These are phyloP conservation scores for Lophura nycthemera DNA, from an alignment of 2,113 vertebrate species.

Conservation along the genomic window DNA sequence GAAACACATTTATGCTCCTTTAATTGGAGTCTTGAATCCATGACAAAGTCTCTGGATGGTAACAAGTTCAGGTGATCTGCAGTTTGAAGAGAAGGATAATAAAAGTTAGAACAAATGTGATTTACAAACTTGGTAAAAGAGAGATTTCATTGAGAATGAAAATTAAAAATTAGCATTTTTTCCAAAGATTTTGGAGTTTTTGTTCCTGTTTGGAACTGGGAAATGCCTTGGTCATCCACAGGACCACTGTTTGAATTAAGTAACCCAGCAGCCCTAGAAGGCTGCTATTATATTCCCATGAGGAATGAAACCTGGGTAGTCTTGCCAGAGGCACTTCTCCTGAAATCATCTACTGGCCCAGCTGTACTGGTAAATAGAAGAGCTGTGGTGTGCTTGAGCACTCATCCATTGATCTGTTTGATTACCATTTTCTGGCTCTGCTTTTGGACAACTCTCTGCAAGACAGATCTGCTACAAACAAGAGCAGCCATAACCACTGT, in stretches of 20 bases:
- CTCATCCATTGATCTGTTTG: neutral
- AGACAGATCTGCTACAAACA: neutral
- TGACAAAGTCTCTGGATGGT: neutral
- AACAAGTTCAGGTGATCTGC: neutral
- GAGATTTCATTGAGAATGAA: neutral
- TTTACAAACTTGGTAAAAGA: neutral
- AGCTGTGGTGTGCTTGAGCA: neutral
- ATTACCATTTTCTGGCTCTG: neutral
- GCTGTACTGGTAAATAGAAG: neutral
- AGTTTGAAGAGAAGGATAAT: neutral
- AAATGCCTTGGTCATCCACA: neutral
- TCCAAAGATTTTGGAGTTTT: neutral
- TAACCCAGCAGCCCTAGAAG: neutral
- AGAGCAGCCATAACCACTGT: neutral
- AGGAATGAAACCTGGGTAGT: neutral
- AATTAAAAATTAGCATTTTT: neutral
- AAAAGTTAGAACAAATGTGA: neutral
- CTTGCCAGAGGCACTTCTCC: neutral
- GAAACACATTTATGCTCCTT: neutral
- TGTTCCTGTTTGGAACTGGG: neutral
- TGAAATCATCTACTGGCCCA: neutral
- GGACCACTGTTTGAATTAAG: neutral
- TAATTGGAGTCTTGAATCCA: neutral
- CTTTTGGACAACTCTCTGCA: constrained; percentile 6
- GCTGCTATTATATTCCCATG: too few species aligned